Conservation (phyloP, 2,888 invertebrate species). For the Netelia virgata region DNA sequence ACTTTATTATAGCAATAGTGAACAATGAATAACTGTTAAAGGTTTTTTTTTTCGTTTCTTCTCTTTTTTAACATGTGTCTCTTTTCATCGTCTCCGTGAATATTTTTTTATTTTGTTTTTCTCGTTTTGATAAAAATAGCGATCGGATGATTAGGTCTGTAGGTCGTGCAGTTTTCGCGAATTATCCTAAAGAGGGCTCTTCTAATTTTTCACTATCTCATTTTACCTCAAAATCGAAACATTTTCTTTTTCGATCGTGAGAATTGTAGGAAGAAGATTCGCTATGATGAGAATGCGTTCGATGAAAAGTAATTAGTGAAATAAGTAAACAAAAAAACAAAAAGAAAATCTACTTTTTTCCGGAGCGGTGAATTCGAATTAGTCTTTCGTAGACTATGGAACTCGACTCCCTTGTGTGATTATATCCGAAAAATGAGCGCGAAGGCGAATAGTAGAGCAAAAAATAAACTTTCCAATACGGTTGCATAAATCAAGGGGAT, state of each 20-base stretch:
- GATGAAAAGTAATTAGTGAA: conserved; percentile 1
- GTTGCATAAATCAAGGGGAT: conserved; percentile 24
- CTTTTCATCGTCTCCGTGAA: conserved; percentile 77
- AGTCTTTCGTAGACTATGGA: conserved; percentile 5
- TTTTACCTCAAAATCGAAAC: background rate
- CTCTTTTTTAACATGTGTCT: conserved; percentile 80
- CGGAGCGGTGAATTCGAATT: conserved; percentile 50
- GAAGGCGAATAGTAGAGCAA: conserved; percentile 18
- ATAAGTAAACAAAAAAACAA: conserved; percentile 16
- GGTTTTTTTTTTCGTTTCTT: conserved; percentile 79
- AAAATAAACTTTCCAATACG: conserved; percentile 14
- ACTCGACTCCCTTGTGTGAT: conserved; percentile 31
- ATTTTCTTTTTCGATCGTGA: background rate
- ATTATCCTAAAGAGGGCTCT: conserved; percentile 77
- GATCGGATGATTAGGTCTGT: conserved; percentile 82
- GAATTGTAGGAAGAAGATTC: background rate
- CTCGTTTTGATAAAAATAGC: conserved; percentile 83
- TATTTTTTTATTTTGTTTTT: conserved; percentile 76
- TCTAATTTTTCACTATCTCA: conserved; percentile 68
- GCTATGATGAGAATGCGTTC: background rate
- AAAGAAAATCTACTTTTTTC: background rate
- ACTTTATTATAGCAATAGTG: conserved; percentile 84
- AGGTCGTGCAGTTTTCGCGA: conserved; percentile 70
- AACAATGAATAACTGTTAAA: conserved; percentile 84
- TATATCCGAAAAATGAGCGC: conserved; percentile 25